Conservation (phyloP, 2,888 invertebrate genomes). For the Eristalis tenax region DNA sequence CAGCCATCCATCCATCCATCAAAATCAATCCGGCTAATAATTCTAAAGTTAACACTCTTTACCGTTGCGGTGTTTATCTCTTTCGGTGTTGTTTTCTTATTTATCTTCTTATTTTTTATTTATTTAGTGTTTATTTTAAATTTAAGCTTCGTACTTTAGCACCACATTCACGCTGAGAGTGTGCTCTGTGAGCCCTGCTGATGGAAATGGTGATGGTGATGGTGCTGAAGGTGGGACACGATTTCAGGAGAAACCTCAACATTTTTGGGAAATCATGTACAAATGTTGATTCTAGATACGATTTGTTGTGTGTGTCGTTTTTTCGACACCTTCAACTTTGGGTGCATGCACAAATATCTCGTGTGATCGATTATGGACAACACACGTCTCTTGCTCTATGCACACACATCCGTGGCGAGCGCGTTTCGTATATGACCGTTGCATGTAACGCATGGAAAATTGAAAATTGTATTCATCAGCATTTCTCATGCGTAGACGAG, state of each 20-base stretch:
- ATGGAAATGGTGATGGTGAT: not conserved
- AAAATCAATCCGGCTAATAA: slow-evolving; percentile 20
- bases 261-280: slow-evolving; percentile 7
- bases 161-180: not conserved
- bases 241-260: not conserved
- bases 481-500: slow-evolving; percentile 24
- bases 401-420: not conserved
- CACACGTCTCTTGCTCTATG: not conserved
- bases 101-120: slow-evolving; percentile 9
- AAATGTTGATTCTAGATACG: slow-evolving; percentile 42
- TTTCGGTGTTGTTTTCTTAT: slow-evolving; percentile 5
- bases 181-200: not conserved
- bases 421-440: not conserved
- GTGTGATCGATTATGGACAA: slow-evolving; percentile 39
- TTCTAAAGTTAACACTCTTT: slow-evolving; percentile 27
- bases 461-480: slow-evolving; percentile 28
- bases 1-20: slow-evolving; percentile 7
- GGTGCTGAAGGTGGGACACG: not conserved
- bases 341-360: slow-evolving; percentile 24
- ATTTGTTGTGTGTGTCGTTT: not conserved
- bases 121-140: slow-evolving; percentile 37
- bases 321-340: slow-evolving; percentile 16
- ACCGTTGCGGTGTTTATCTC: not conserved
- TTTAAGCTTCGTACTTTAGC: slow-evolving; percentile 22
- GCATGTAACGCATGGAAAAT: slow-evolving; percentile 28